Evolutionary conservation across 2,113 vertebrate genomes (phyloP).

Genomic region (Pelusios castaneus): DNA sequence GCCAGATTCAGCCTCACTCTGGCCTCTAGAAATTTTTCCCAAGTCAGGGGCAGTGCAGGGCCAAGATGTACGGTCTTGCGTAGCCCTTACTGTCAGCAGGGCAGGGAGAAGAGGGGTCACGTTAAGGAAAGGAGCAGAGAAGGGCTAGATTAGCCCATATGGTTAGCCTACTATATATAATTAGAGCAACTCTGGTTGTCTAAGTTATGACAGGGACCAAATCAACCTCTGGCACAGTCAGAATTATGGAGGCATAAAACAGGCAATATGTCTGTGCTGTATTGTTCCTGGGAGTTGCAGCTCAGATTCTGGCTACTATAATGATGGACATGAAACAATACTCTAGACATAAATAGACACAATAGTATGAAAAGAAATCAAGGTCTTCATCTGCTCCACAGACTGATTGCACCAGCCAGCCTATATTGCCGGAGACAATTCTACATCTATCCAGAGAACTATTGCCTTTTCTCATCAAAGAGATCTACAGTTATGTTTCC

Average conservation of each 20-base stretch:
- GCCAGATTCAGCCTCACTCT: rapidly evolving
- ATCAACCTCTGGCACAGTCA: neutral
- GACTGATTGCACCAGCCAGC: neutral
- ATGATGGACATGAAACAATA: neutral
- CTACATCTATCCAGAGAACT: neutral
- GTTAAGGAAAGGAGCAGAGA: neutral
- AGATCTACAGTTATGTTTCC: neutral
- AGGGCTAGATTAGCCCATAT: neutral
- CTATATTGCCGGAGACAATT: neutral
- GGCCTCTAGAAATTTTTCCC: rapidly evolving
- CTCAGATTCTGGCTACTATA: neutral
- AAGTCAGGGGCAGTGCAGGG: rapidly evolving
- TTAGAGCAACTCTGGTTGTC: neutral
- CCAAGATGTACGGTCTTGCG: rapidly evolving
- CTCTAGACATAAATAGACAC: neutral
- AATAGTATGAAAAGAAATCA: neutral
- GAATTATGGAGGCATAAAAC: neutral
- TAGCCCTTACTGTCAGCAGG: neutral
- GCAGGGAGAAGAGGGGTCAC: neutral
- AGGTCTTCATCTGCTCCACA: neutral
- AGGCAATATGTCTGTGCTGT: neutral
- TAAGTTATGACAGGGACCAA: neutral
- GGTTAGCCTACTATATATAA: neutral
- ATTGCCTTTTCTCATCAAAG: neutral
- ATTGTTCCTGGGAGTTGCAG: neutral